Conservation (phyloP, 2,888 invertebrate genomes). For the Omphaloscelis lunosa region DNA sequence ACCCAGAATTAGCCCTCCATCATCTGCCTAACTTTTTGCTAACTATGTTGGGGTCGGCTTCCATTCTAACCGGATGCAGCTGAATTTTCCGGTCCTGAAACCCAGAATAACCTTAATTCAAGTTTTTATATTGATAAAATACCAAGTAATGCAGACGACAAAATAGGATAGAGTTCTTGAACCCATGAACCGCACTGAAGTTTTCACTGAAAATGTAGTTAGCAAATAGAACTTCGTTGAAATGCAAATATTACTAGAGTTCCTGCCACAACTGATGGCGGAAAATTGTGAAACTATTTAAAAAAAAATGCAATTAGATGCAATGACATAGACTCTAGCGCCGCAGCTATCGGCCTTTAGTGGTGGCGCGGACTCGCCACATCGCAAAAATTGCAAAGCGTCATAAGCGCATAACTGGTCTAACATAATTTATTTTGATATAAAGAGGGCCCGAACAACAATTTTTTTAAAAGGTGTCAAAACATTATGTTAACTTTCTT, state of each 20-base stretch:
- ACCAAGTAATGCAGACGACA: not conserved
- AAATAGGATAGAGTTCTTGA: not conserved
- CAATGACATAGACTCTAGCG: no score
- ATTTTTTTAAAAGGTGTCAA: not conserved
- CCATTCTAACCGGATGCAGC: not conserved
- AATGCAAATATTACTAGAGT: not conserved
- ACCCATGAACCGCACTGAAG: not conserved
- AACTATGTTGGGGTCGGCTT: not conserved
- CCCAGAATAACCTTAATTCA: not conserved
- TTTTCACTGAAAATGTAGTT: not conserved
- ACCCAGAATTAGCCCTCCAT: not conserved
- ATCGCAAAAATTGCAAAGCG: not conserved
- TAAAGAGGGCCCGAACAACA: no score
- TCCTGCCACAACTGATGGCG: no score
- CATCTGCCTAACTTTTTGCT: not conserved
- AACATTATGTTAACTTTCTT: not conserved
- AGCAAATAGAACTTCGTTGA: not conserved
- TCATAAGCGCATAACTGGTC: not conserved
- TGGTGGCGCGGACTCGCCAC: not conserved
- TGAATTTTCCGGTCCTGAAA: not conserved
- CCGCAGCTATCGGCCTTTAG: no score
- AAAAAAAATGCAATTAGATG: no score
- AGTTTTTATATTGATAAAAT: not conserved
- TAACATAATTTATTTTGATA: not conserved
- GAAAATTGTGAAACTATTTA: no score